Base-by-base conservation (phyloP, 2,113 vertebrate species). In the Neofelis nebulosa region DNA sequence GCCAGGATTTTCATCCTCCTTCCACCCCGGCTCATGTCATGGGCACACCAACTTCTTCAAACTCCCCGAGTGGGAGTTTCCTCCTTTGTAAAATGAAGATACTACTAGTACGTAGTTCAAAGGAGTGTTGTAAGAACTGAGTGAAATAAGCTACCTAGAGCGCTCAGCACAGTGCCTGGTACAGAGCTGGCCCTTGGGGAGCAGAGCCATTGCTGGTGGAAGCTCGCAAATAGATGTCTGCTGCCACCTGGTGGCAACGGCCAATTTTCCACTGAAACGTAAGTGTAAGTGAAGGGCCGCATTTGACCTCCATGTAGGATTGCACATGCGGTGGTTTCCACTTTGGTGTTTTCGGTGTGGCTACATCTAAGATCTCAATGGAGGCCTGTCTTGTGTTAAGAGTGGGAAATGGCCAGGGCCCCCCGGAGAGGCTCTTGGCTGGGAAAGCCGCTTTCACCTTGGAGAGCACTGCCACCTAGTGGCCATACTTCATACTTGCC, bases 401-500 rank as follows among this genome's bases (percentile, higher is more conserved):
- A 1, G 8, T 73, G 21, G 29, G 69, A 38, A 86, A 57, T 14
- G 52, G 48, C 27, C n/a, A 25, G 14, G 21, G 0, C 16, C 7
- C 1, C 19, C 19, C 0, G 15, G 7, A 15, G 38, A 65, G 38
- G 5, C 8, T 8, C 27, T 0, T 2, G 41, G 36, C 73, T 38
- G 10, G 1, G 4, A 7, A 45, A 66, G 33, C 52, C n/a, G 61
- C 74, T 92, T 97, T 94, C 65, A 69, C n/a, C 55, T 91, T 74
- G 33, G 81, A 36, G 21, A 90, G 27, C 27, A 52, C 87, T 95
- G 98, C 69, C 97, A 94, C 69, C 97, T 69, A 31, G 87, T 97
- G 98, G 94, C 33, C 36, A 25, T 2, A 36, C 57, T 87, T 11
- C 27, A 61, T 14, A 41, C 82, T 19, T 90, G 76, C 95, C 85